Conservation (phyloP, 2,113 vertebrate genomes). For the Chrysochloris asiatica region DNA sequence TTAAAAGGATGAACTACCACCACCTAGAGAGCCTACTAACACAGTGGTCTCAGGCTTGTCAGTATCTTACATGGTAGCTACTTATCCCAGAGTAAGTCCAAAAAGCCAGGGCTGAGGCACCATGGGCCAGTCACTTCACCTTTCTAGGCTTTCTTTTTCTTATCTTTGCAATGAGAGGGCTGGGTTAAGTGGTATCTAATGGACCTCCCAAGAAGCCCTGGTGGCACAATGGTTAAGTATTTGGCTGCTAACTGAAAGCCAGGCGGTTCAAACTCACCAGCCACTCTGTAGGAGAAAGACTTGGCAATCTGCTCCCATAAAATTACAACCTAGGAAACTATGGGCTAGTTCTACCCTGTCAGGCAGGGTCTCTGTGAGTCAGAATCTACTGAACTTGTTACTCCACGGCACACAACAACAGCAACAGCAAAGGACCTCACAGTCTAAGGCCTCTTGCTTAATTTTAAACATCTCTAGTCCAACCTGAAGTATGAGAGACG, state of each 20-base stretch:
- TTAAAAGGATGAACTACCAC: not conserved
- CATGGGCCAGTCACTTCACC: no score
- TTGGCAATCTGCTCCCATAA: no score
- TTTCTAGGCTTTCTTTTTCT: constrained; percentile 3
- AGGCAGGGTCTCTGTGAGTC: not conserved
- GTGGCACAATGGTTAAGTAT: no score
- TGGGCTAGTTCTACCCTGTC: not conserved
- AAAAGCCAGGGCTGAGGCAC: not conserved
- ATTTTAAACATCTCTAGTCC: not conserved
- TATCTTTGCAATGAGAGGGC: not conserved
- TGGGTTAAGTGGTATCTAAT: not conserved
- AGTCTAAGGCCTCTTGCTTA: not conserved
- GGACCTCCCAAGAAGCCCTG: not conserved
- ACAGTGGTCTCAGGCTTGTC: not conserved
- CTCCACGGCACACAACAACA: not conserved
- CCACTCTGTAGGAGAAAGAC: no score
- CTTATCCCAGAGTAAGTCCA: not conserved
- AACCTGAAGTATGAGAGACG: no score
- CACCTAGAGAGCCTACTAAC: not conserved
- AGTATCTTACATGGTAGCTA: not conserved
- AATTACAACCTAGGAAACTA: no score
- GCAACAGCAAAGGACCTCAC: not conserved
- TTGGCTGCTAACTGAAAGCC: no score
- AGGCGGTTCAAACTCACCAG: not conserved
- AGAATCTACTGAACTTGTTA: not conserved